Percentiles rank a stretch among this genome's conserved stretches.
Conservation (phyloP, 35 echinoderm and acorn worm genomes). For the Stichopus chloronotus region DNA sequence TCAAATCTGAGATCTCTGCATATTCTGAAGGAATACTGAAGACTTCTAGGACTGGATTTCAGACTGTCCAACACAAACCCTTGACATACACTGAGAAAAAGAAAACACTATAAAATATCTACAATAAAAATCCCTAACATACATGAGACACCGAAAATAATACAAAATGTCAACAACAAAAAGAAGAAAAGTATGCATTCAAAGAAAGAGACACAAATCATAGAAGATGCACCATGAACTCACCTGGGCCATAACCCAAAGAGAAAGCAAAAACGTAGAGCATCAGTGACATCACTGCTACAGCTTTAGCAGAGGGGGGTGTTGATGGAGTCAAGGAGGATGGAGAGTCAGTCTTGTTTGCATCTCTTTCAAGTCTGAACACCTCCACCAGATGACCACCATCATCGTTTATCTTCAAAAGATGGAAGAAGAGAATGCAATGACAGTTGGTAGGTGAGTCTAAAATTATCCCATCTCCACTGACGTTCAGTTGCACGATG, state of each 20-base stretch:
- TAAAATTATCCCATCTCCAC: not conserved
- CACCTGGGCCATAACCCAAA: constrained; percentile 92
- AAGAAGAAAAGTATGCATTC: not conserved
- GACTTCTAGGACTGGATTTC: too few species aligned
- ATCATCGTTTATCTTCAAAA: too few species aligned
- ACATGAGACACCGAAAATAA: too few species aligned
- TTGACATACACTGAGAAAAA: too few species aligned
- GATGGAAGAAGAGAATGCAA: too few species aligned
- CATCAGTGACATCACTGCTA: constrained; percentile 78
- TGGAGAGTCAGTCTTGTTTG: not conserved
- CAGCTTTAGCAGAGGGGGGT: constrained; percentile 24
- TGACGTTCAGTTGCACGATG: not conserved
- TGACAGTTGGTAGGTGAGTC: too few species aligned
- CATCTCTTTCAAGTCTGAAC: too few species aligned
- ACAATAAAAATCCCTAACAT: too few species aligned
- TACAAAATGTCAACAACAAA: not conserved
- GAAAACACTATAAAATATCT: too few species aligned
- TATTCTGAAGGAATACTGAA: not conserved
- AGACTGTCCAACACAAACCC: too few species aligned
- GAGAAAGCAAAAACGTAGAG: constrained; percentile 81
- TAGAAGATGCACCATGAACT: not conserved
- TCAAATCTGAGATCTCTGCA: not conserved
- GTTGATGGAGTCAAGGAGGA: not conserved
- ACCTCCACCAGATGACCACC: too few species aligned
- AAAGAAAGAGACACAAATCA: not conserved